Evolutionary conservation across 2,888 invertebrate species (phyloP), one percentile per base, ranked within the genome.

Genomic region (Catocala sponsa): DNA sequence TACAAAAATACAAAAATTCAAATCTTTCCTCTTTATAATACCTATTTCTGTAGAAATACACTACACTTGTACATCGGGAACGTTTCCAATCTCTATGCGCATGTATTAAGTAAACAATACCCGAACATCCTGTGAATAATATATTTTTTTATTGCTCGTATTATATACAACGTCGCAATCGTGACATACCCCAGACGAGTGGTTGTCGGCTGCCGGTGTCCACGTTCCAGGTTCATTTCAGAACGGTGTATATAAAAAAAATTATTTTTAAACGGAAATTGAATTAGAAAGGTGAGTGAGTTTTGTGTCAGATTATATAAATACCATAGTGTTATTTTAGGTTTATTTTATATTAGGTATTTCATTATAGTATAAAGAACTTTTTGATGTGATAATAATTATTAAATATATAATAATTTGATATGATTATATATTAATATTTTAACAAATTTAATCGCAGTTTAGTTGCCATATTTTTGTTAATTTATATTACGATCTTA

Each of bases 161-260:
- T 90, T 91, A 91, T 88, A 92, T 89, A 87, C 83, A 79, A 72
- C 75, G 80, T 61, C 60, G 56, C 59, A 53, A 42, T 47, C 38
- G 63, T 64, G 55, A 46, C 55, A 15, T 11, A 55, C 68, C 59
- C 76, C 91, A 92, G 86, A 89, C 85, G 87, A 76, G 70, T 65
- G 78, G 86, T 84, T 85, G 85, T 81, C 75, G 78, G 81, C 82
- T 62, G 86, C 84, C 85, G 81, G 91, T 87, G 86, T 81, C 82
- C 83, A 84, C 84, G 82, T 78, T 65, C 76, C 68, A 66, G 67
- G 77, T 83, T 82, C 72, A 49, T 55, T 61, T 38, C 51, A 55
- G 46, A 51, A 61, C 38, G 64, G 78, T 78, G 72, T 15, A 43
- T 52, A 43, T 55, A 11, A 10, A 60, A 50, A 61, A 63, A 65